These are phyloP conservation scores for Physocephala rufipes DNA, from an alignment of 2,888 invertebrate genomes.

Conservation along the genomic window DNA sequence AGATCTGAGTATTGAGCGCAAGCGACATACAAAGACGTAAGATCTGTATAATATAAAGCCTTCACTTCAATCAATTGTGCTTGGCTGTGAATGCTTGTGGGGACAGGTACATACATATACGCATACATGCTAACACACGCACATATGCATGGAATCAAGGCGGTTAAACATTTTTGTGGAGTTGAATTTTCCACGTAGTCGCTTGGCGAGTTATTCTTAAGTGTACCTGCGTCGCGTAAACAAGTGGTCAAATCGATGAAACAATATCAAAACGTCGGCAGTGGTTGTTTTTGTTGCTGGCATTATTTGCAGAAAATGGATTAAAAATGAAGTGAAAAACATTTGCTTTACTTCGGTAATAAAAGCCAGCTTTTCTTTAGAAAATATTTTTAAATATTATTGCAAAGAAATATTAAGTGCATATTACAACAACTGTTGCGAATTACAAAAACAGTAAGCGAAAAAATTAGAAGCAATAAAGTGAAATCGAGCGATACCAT, in stretches of 20 bases:
- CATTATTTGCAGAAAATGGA: not conserved
- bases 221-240: constrained; percentile 57
- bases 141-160: not conserved
- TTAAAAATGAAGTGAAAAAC: constrained; percentile 3
- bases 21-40: too few species aligned
- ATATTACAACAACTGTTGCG: not conserved
- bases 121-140: not conserved
- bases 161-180: not conserved
- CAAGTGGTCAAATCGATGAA: constrained; percentile 50
- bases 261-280: not conserved
- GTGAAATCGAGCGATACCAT: constrained; percentile 32
- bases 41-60: too few species aligned
- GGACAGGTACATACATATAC: not conserved
- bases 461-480: constrained; percentile 18
- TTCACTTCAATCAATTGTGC: too few species aligned
- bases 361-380: not conserved
- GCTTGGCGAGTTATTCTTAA: constrained; percentile 52
- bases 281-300: not conserved
- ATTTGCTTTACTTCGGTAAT: not conserved
- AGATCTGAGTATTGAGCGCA: too few species aligned
- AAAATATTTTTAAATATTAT: not conserved
- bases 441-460: not conserved
- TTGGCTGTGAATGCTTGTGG: too few species aligned
- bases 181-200: constrained; percentile 49
- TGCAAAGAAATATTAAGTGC: not conserved